phyloP scores from a whole-genome alignment of 2,113 vertebrate genomes.

The Heterotis niloticus region DNA sequence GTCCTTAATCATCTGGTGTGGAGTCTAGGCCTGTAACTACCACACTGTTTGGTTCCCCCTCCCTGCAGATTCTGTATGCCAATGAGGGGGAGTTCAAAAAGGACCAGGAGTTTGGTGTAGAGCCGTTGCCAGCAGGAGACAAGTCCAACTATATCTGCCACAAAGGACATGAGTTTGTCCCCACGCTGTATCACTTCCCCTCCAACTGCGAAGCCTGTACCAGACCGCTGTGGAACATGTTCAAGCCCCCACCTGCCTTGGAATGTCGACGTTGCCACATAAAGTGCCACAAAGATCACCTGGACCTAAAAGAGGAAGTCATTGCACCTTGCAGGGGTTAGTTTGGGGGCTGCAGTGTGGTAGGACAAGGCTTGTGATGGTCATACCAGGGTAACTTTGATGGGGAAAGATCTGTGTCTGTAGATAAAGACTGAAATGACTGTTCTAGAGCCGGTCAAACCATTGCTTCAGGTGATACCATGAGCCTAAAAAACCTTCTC shows the following conservation, averaged over 20 bases:
- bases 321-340: slow-evolving; percentile 90
- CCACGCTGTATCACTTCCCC: slow-evolving; percentile 93
- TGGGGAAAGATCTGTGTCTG: no score
- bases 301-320: slow-evolving; percentile 89
- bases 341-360: neutral
- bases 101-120: slow-evolving; percentile 77
- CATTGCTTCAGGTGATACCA: no score
- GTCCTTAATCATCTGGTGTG: neutral
- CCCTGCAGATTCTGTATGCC: slow-evolving; percentile 83
- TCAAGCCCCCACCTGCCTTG: slow-evolving; percentile 88
- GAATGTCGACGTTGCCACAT: slow-evolving; percentile 93
- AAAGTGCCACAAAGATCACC: slow-evolving; percentile 95
- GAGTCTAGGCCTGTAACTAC: neutral
- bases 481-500: no score
- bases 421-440: no score
- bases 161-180: slow-evolving; percentile 95
- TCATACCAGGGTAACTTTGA: neutral
- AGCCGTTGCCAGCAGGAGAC: slow-evolving; percentile 66
- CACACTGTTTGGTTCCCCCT: neutral
- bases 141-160: slow-evolving; percentile 84
- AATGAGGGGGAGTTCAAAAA: slow-evolving; percentile 95
- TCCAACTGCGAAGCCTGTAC: slow-evolving; percentile 91
- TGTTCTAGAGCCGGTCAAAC: no score
- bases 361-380: neutral
- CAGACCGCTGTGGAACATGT: slow-evolving; percentile 89